Conservation (phyloP, 2,797 vertebrate species). For the Bucorvus abyssinicus region DNA sequence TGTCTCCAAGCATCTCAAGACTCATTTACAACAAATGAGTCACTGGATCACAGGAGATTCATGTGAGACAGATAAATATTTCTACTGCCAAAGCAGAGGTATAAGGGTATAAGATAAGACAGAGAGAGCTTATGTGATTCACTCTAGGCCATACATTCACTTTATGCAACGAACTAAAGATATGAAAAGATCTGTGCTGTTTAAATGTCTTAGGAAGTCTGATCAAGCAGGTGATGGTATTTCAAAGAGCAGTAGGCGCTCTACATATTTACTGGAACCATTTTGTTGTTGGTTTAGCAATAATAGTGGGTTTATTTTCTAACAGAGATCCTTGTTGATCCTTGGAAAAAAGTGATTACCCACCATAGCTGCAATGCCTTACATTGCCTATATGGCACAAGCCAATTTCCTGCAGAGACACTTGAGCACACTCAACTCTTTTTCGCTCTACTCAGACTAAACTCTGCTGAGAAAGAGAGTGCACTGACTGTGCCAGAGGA, state of each 20-base stretch:
- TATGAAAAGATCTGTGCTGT: background rate
- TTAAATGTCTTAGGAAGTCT: background rate
- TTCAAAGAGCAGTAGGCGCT: background rate
- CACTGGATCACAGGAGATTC: conserved; percentile 4
- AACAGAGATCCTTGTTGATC: background rate
- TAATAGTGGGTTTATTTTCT: background rate
- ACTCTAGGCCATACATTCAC: background rate
- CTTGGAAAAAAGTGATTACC: background rate
- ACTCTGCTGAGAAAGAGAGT: background rate
- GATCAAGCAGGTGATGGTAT: background rate
- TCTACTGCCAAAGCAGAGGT: background rate
- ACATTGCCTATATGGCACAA: background rate
- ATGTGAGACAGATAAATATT: background rate
- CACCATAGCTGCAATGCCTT: background rate
- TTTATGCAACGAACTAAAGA: background rate
- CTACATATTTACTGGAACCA: background rate
- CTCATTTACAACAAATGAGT: conserved; percentile 15
- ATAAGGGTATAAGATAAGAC: background rate
- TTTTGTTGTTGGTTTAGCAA: background rate
- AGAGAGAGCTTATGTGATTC: background rate
- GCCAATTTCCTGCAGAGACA: background rate
- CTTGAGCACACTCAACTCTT: background rate
- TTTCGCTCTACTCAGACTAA: background rate
- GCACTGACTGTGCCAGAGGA: background rate
- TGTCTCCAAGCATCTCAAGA: background rate